Evolutionary conservation across 2,797 vertebrate species (phyloP).

Genomic region (Notolepis coatsorum): DNA sequence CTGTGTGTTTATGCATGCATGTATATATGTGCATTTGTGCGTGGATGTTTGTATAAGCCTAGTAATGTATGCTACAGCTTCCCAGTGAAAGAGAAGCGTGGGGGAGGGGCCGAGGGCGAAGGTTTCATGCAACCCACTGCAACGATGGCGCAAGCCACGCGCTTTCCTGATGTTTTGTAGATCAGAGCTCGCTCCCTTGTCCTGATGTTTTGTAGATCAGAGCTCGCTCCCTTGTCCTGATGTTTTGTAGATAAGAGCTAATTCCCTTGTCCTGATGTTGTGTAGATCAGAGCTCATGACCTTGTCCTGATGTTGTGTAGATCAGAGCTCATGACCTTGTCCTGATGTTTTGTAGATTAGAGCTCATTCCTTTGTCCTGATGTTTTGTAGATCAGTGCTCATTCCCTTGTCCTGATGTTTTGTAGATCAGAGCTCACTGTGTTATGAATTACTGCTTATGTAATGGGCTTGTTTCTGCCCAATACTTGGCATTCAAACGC

Average conservation of each 20-base stretch:
- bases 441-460: constrained; percentile 60
- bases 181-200: no score
- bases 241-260: no score
- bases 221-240: no score
- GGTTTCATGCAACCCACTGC: constrained; percentile 53
- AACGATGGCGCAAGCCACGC: constrained; percentile 32
- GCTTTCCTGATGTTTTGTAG: constrained; percentile 57
- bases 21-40: not conserved
- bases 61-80: not conserved
- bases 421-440: constrained; percentile 41
- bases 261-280: no score
- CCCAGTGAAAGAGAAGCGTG: constrained; percentile 33
- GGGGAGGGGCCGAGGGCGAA: constrained; percentile 24
- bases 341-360: no score
- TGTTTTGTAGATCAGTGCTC: no score
- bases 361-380: no score
- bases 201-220: no score
- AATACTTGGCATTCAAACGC: constrained; percentile 36
- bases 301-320: not conserved
- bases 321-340: no score
- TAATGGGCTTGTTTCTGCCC: constrained; percentile 46
- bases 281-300: no score
- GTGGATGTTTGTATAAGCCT: constrained; percentile 1
- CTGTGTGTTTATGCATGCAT: not conserved
- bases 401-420: no score